Base-by-base conservation (phyloP, 1,140 invertebrate genomes). In the Antheraea pernyi region DNA sequence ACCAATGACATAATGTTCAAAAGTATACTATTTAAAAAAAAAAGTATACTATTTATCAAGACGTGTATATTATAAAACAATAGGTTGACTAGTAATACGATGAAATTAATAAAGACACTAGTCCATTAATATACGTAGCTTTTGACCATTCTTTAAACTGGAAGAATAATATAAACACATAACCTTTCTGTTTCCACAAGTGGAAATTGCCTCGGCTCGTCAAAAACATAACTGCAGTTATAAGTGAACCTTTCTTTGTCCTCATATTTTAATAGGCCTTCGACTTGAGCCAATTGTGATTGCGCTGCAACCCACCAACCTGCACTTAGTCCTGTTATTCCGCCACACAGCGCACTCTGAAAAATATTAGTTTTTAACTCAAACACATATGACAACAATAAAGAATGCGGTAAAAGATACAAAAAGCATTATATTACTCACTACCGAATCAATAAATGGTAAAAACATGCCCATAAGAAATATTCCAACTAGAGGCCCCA, bases 301-400 rank as follows among this genome's bases (percentile, higher is more conserved):
- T 96, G 96, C 19, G 98, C 91, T 48, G 96, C 97, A 46, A 99
- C 93, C 97, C 97, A 98, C 70, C 96, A 94, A 90, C 97, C 96
- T 46, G 97, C 94, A 18, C 93, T 78, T 8, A 98, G 88, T 19
- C 97, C 95, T 10, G 93, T 89, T 0, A 96, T 71, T 13, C 97
- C 95, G n/a, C 98, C 98, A 42, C 94, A 91, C 7, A 97, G 88
- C 0, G 97, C 97, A 42, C 97, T 97, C 96, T 98, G 66, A 22
- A 84, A 72, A 60, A 68, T 42, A 74, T 16, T 11, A 13, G 5
- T 53, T 53, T 6, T 53, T 53, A 53, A 1, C 6, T 16, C 46
- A 53, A 16, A 0, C 16, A n/a, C 6, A 48, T 48, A 48, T 48
- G n/a, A n/a, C n/a, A 6, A n/a, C 6, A 53, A 53, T 53, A 53